A percentile compares a stretch with the other conserved stretches of the same genome.
These are phyloP conservation scores for Tachina fera DNA, from an alignment of 2,888 invertebrate species.

Conservation along the genomic window DNA sequence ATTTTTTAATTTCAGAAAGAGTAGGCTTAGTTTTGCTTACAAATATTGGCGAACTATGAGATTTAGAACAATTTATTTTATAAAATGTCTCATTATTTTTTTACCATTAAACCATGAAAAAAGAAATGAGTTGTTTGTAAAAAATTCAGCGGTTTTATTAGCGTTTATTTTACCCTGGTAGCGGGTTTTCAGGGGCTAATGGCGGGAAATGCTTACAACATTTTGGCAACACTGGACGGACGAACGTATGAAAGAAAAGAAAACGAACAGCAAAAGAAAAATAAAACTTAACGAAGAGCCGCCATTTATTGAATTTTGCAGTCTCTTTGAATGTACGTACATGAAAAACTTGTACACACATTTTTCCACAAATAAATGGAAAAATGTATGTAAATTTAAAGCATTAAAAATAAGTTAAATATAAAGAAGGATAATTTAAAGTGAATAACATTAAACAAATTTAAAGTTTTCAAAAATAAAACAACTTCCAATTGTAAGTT, in stretches of 20 bases:
- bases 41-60: too few relatives aligned
- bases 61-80: too few relatives aligned
- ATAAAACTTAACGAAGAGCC: slow-evolving; percentile 67
- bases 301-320: slow-evolving; percentile 73
- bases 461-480: neutral
- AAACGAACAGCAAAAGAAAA: slow-evolving; percentile 57
- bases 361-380: slow-evolving; percentile 63
- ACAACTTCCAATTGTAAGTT: slow-evolving; percentile 49
- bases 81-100: too few relatives aligned
- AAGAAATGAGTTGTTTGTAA: too few relatives aligned
- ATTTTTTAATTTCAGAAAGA: too few relatives aligned
- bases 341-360: slow-evolving; percentile 77
- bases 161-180: too few relatives aligned
- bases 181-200: too few relatives aligned
- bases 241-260: slow-evolving; percentile 1
- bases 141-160: too few relatives aligned
- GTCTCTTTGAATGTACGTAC: slow-evolving; percentile 72
- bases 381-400: slow-evolving; percentile 74
- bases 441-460: slow-evolving; percentile 42
- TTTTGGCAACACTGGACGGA: too few relatives aligned
- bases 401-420: slow-evolving; percentile 63
- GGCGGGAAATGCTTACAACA: too few relatives aligned
- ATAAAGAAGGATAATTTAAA: slow-evolving; percentile 24
- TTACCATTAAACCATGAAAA: too few relatives aligned
- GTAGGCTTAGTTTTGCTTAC: too few relatives aligned